Base-by-base conservation (phyloP, 2,888 invertebrate species). In the Tolmerus cingulatus region DNA sequence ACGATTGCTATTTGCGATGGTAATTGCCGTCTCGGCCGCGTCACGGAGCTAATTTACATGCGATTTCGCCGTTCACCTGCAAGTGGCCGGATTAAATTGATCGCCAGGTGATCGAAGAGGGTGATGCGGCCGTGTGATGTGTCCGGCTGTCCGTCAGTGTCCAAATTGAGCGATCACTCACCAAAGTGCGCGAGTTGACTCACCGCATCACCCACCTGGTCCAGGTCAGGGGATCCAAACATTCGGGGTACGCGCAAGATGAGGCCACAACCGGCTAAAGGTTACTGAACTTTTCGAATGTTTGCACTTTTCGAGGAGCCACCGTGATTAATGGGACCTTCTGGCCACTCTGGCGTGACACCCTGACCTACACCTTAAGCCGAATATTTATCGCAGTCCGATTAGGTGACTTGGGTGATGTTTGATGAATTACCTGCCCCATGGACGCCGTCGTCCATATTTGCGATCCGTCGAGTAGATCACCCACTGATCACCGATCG, bases 91-190 rank as follows among this genome's bases (percentile, higher is more conserved):
- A 74, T 74, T 74, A 74, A 23, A 4, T n/a, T 66, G 14, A 4
- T 43, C 85, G 74, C 46, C 85, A 85, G 85, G 85, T 85, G 85
- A 85, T 85, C 85, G 85, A 85, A 43, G 34, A 74, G 85, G 74
- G 30, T 74, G n/a, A 37, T 66, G 55, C 46, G 74, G 66, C 74
- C 30, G 23, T 43, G n/a, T 74, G 66, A 66, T 66, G 66, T 66
- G 66, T 23, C 27, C 51, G 27, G 23, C 66, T 23, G 66, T 82
- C 82, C 16, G 74, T 27, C 46, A 74, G 85, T n/a, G 37, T 85
- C 74, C 74, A 34, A 85, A 85, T 74, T 85, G 82, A 82, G 66
- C 37, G 82, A 82, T 82, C 82, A 82, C 57, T 57, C 57, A 30
- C 37, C 82, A 12, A 37, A 57, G 57, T 37, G 66, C 12, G 19